Conservation (phyloP, 2,888 invertebrate genomes). For the Polyommatus iphigenia region DNA sequence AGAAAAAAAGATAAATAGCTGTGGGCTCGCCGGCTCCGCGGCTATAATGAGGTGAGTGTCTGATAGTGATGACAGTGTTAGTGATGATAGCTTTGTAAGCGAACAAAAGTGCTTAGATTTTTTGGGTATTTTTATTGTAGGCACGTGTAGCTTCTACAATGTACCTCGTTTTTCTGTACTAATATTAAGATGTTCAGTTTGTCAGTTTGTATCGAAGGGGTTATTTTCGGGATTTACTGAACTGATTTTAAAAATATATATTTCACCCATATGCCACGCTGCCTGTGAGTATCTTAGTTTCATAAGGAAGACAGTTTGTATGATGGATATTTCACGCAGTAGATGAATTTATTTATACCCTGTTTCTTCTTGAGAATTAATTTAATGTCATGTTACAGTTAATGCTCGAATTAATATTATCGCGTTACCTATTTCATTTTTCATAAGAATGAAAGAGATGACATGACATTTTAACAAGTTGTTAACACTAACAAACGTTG, state of each 20-base stretch:
- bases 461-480: too few species aligned
- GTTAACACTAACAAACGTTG: too few species aligned
- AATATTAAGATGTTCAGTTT: not conserved
- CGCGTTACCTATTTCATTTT: too few species aligned
- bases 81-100: not conserved
- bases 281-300: not conserved
- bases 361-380: not conserved
- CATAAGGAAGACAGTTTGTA: not conserved
- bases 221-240: not conserved
- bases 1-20: slow-evolving; percentile 15
- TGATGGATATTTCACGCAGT: too few species aligned
- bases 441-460: too few species aligned
- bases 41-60: not conserved
- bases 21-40: not conserved
- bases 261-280: too few species aligned
- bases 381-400: too few species aligned
- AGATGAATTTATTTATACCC: too few species aligned
- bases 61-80: slow-evolving; percentile 15
- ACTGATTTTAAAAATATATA: too few species aligned
- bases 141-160: not conserved
- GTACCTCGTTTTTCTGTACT: too few species aligned
- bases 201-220: not conserved
- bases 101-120: not conserved
- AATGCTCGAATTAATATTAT: too few species aligned
- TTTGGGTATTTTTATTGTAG: not conserved